Conservation (phyloP, 2,888 invertebrate genomes). For the Agrochola circellaris region DNA sequence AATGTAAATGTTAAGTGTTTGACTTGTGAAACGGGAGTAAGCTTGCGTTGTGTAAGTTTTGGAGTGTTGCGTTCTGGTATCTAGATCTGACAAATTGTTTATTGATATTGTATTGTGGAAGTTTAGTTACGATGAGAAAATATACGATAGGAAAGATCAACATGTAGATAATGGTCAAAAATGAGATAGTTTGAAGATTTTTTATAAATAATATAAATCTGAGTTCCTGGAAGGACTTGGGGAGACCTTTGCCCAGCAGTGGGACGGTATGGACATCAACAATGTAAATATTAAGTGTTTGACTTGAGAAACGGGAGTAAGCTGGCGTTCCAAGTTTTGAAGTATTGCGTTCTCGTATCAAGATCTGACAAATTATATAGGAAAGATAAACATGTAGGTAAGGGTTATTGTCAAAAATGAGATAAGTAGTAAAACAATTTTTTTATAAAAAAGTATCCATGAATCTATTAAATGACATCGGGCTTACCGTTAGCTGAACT, state of each 20-base stretch:
- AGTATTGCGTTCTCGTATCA: conserved; percentile 22
- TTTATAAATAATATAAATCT: no score
- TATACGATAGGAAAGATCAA: neutral
- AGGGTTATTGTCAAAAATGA: no score
- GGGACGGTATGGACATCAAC: conserved; percentile 45
- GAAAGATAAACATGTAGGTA: neutral
- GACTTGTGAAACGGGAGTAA: conserved; percentile 48
- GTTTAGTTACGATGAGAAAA: neutral
- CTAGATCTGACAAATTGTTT: conserved; percentile 25
- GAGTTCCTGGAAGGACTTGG: no score
- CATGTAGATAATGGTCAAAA: neutral
- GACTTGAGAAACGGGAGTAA: conserved; percentile 48
- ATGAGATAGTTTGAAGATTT: neutral
- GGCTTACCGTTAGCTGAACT: neutral
- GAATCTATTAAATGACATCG: neutral
- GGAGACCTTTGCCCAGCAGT: no score
- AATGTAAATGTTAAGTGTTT: conserved; percentile 63
- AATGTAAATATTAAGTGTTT: conserved; percentile 62
- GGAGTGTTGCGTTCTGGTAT: conserved; percentile 23
- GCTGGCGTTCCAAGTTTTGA: conserved; percentile 32
- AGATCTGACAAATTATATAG: conserved; percentile 15
- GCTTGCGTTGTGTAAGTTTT: conserved; percentile 39
- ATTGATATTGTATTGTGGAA: conserved; percentile 17
- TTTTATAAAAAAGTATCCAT: neutral
- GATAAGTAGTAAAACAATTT: no score